Percentiles rank a stretch among this genome's conserved stretches.
Evolutionary conservation across 1,140 invertebrate genomes (phyloP).

Genomic region (Rhopalosiphum padi): DNA sequence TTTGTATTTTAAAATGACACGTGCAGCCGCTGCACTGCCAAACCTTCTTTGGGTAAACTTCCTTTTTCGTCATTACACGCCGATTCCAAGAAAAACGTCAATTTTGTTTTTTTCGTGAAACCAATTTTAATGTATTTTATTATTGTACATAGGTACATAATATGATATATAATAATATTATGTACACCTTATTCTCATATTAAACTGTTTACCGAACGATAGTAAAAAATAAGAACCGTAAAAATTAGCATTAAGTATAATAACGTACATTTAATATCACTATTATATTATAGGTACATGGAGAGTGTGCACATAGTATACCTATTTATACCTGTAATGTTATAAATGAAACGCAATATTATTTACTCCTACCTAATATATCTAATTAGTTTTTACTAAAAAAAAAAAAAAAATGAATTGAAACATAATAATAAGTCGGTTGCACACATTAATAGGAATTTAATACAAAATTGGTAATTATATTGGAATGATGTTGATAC

Average conservation of each 20-base stretch:
- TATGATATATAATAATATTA: neutral
- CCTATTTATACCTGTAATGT: no score
- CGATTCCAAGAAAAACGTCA: neutral
- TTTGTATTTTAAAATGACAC: neutral
- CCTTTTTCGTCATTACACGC: neutral
- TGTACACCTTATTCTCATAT: neutral
- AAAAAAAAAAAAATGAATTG: neutral
- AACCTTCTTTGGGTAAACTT: constrained; percentile 32
- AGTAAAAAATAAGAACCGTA: neutral
- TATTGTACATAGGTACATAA: neutral
- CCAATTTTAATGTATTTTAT: neutral
- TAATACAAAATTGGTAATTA: neutral
- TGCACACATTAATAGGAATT: neutral
- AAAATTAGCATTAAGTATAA: neutral
- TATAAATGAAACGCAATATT: no score
- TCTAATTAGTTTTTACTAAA: neutral
- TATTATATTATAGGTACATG: neutral
- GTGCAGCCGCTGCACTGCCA: neutral
- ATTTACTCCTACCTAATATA: no score
- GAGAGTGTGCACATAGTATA: neutral
- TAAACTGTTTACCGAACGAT: neutral
- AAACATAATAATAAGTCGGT: neutral
- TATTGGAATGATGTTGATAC: neutral
- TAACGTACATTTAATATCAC: neutral
- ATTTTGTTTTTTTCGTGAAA: neutral